These are phyloP conservation scores for Acanthaster planci DNA, from an alignment of 35 echinoderm and acorn worm species.

Conservation along the genomic window DNA sequence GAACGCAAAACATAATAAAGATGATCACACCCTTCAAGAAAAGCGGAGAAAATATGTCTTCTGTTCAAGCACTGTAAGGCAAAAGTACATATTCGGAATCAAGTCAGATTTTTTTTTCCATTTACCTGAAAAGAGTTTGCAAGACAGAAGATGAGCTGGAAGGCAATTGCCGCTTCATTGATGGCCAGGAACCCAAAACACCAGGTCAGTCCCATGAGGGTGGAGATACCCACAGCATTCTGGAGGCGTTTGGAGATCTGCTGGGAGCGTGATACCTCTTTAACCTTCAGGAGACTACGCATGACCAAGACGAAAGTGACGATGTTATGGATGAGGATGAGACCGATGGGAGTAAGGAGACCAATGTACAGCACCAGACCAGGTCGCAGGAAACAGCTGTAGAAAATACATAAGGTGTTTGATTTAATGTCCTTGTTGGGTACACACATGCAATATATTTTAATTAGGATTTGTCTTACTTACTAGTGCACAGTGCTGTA, in stretches of 20 bases:
- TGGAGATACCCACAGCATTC: conserved; percentile 64
- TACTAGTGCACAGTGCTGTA: neutral
- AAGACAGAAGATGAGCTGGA: conserved; percentile 69
- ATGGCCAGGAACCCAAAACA: conserved; percentile 76
- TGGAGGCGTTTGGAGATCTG: conserved; percentile 43
- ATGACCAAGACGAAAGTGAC: conserved; percentile 68
- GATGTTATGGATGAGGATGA: conserved; percentile 71
- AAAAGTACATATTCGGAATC: no score
- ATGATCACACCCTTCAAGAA: conserved; percentile 4
- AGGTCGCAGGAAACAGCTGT: conserved; percentile 71
- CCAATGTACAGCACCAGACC: conserved; percentile 52
- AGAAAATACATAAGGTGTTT: no score
- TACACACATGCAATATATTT: no score
- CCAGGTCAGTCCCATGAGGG: conserved; percentile 80
- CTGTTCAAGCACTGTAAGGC: no score
- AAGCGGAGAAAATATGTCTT: no score
- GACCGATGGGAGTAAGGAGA: conserved; percentile 58
- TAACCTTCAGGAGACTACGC: conserved; percentile 58
- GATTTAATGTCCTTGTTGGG: no score
- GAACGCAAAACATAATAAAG: conserved; percentile 31
- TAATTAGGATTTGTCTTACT: no score
- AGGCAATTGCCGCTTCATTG: conserved; percentile 20
- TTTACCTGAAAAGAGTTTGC: conserved; percentile 61
- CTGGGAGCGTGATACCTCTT: conserved; percentile 27
- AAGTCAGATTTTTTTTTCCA: no score